Evolutionary conservation across 2,888 invertebrate species (phyloP), one percentile per base, ranked within the genome.

Genomic region (Tethea ocularis): DNA sequence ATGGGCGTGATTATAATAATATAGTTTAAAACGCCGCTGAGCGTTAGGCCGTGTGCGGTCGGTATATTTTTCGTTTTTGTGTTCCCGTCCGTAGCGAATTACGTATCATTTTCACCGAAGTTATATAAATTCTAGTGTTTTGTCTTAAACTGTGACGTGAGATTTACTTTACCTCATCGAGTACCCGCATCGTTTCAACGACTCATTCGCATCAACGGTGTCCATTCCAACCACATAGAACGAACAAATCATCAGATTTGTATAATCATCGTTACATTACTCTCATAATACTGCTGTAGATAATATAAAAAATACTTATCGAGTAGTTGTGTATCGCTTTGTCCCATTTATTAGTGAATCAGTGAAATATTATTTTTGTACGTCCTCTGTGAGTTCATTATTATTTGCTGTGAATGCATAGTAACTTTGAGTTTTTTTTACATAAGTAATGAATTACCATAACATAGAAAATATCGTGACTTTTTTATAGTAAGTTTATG

Each of bases 1-100:
- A 64, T 62, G 71, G 71, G 69, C 68, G 75, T 67, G 64, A 67
- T 66, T 61, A 7, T 63, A 63, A 63, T 67, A 61, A 65, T 66
- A 69, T 61, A 64, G 61, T 71, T 33, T 33, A 13, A 13, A 33
- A 33, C 33, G 33, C 33, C 67, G 64, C 72, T 65, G 53, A 61
- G 64, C 63, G 33, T 63, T 64, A 63, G 66, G 78, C 72, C 77
- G 77, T 78, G 85, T 79, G 89, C 82, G 88, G 87, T 83, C 68
- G 84, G 83, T 71, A 61, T 59, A 64, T 61, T 74, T 76, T 77
- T 71, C 69, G 69, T 68, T 78, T 87, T 91, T 91, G 84, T 89
- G 89, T 91, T 92, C 91, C 92, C 92, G 92, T 92, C 92, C 92
- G 82, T 91, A 91, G 89, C 66, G 72, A 86, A 82, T 88, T 89